Evolutionary conservation across 2,888 invertebrate species (phyloP), one percentile per base, ranked within the genome.

Genomic region (Malthinus flaveolus): DNA sequence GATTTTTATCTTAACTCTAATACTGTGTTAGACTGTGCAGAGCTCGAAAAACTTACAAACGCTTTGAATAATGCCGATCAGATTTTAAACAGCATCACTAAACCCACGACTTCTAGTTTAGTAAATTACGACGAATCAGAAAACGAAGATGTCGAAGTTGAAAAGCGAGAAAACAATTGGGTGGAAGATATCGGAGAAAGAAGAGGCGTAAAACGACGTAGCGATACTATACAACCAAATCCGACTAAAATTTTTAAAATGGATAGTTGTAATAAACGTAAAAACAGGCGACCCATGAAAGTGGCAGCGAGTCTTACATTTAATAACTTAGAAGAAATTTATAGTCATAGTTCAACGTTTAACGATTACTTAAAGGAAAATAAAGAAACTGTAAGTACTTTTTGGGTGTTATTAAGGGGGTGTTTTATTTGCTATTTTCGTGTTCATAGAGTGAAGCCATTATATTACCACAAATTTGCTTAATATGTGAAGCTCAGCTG

Each of bases 401-500:
- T 23, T 23, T 23, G 23, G 2, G 23, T 23, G n/a, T 23, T 23
- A 23, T 2, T 23, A 23, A 23, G 5, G n/a, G n/a, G n/a, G n/a
- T n/a, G 61, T 72, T 2, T 74, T 68, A 64, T 32, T 75, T 59
- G 57, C 62, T 7, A 65, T 62, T 3, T 77, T 78, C 56, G 73
- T 76, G 33, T n/a, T n/a, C n/a, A n/a, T 68, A 68, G 7, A 56
- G 45, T 32, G 61, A 61, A 31, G 11, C 10, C 31, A 56, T 39
- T 23, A 13, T 71, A 73, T 49, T 79, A 73, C 79, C 79, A 1
- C 82, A 77, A 63, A 71, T 78, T 31, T 84, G 84, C 68, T 71
- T 83, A 49, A 65, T 84, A n/a, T 84, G 84, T 64, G 81, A 82
- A 49, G 76, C 77, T 62, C 78, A 79, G 56, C 82, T 83, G 59